Conservation (phyloP, 2,113 vertebrate genomes). For the Ammospiza nelsoni region DNA sequence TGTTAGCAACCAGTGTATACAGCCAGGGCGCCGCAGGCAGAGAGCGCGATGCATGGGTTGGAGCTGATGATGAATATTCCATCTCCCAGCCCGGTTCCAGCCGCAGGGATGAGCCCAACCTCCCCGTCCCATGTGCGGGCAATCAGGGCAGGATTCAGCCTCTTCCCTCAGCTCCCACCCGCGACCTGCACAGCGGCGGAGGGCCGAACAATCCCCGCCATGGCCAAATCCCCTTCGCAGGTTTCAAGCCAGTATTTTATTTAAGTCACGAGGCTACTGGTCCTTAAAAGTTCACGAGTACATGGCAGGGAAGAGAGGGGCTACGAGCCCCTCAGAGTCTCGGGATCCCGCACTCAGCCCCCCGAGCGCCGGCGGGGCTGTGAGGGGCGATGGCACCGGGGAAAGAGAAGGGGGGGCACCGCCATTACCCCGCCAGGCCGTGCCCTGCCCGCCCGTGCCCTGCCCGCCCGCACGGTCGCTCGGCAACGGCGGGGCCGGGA, state of each 20-base stretch:
- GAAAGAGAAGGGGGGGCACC: accelerated
- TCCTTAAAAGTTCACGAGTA: neutral
- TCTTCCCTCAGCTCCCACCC: neutral
- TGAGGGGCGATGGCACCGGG: neutral
- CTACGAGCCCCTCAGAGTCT: neutral
- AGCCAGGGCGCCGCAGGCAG: neutral
- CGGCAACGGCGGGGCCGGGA: neutral
- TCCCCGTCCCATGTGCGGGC: neutral
- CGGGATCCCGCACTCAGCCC: neutral
- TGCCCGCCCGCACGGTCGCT: neutral
- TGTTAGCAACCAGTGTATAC: constrained; percentile 31
- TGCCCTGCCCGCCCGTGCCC: neutral
- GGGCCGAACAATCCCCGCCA: accelerated
- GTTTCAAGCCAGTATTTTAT: neutral
- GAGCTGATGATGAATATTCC: neutral
- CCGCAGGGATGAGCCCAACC: neutral
- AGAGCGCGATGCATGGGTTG: neutral
- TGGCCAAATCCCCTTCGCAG: neutral
- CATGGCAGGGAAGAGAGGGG: too few relatives aligned
- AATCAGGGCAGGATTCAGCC: neutral
- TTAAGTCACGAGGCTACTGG: neutral
- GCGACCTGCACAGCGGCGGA: accelerated
- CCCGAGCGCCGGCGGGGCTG: accelerated
- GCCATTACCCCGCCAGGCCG: neutral
- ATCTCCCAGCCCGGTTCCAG: neutral